Percentiles rank a stretch among this genome's conserved stretches.
These are phyloP conservation scores for Tachina lurida DNA, from an alignment of 2,888 invertebrate species.

Conservation along the genomic window DNA sequence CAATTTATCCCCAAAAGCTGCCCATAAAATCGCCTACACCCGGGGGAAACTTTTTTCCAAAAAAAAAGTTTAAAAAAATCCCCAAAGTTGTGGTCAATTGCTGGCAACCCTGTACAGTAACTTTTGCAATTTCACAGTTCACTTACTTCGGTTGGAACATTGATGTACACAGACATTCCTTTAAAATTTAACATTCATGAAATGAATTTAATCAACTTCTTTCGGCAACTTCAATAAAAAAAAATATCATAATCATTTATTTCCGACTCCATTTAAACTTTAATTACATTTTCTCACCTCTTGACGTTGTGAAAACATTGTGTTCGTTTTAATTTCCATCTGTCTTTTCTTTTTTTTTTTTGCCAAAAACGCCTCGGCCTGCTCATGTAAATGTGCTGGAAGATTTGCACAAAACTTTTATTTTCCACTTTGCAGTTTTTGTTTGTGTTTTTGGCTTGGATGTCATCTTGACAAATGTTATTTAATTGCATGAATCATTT, in stretches of 20 bases:
- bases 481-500: slow-evolving; percentile 59
- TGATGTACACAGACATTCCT: no score
- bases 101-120: no score
- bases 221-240: not conserved
- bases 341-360: not conserved
- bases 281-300: slow-evolving; percentile 47
- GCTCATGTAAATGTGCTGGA: not conserved
- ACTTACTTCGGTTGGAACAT: no score
- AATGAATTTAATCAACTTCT: not conserved
- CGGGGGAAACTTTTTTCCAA: not conserved
- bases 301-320: slow-evolving; percentile 34
- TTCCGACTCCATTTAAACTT: slow-evolving; percentile 26
- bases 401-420: slow-evolving; percentile 21
- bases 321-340: slow-evolving; percentile 10
- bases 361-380: not conserved
- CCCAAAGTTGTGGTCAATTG: no score
- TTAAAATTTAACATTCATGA: not conserved
- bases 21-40: not conserved
- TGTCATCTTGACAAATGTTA: slow-evolving; percentile 59
- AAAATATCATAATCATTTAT: not conserved
- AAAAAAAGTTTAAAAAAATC: not conserved
- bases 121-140: no score
- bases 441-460: slow-evolving; percentile 35
- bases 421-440: not conserved
- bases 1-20: no score